Base-by-base conservation (phyloP, 2,113 vertebrate species). In the Nematolebias whitei region DNA sequence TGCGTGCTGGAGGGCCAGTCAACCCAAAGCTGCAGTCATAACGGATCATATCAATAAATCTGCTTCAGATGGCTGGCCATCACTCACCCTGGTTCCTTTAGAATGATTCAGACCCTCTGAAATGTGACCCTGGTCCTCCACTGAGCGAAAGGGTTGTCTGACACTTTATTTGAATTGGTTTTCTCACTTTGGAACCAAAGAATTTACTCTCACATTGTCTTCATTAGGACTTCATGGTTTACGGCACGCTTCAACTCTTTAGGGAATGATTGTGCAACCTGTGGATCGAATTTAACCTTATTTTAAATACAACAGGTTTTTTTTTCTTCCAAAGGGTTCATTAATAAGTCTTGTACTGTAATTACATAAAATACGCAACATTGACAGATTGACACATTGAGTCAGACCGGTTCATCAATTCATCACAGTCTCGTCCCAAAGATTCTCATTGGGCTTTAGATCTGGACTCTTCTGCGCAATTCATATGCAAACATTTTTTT, bases 131-230 rank as follows among this genome's bases (percentile, higher is more conserved):
- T 35, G 45, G 70, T 44, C 43, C 69, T 68, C 14, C 32, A 47
- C 23, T 2, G 41, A 39, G 70, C 73, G 56, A 44, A 60, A 53
- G 9, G 9, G 62, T 67, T 54, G 41, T 63, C 61, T 63, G 70
- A 73, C 72, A 71, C 71, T 35, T 75, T 60, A 51, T 79, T 57
- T 72, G 53, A 74, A 29, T 12, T 9, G 20, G 12, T n/a, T 78
- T 32, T 54, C 12, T 44, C 40, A 14, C 35, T 48, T 45, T 41
- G 44, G 56, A 71, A 72, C 70, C 65, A 64, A 44, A 38, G 24
- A 29, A 68, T 75, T 47, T 61, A 68, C 43, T 53, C 56, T 76
- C 79, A 80, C 68, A 71, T 84, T 88, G 82, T 85, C 71, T 41
- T 85, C 66, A 67, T 88, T 86, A 78, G 19, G 35, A 76, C 20